Percentiles rank a stretch among this genome's conserved stretches.
Evolutionary conservation across 2,113 vertebrate species (phyloP).

Genomic region (Aegypius monachus): DNA sequence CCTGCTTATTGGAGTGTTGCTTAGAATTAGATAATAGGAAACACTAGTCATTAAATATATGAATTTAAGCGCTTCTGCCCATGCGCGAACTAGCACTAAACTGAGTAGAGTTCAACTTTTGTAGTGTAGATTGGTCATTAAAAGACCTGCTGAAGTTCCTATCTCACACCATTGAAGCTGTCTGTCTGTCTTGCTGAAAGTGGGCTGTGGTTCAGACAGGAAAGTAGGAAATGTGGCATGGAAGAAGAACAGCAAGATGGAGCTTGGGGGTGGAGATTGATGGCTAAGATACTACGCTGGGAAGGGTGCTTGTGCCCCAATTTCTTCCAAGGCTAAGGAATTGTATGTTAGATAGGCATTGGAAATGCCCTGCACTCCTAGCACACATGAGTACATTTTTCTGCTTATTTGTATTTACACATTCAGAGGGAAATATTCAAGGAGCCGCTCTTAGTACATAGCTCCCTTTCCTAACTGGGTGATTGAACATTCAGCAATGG

Average conservation of each 20-base stretch:
- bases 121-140: not conserved
- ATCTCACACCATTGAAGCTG: not conserved
- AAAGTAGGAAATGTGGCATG: not conserved
- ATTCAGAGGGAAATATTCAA: not conserved
- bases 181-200: not conserved
- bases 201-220: not conserved
- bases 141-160: not conserved
- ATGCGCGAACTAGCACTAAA: not conserved
- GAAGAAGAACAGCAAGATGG: not conserved
- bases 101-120: not conserved
- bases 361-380: not conserved
- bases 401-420: not conserved
- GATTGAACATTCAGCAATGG: not conserved
- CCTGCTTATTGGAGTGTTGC: not conserved
- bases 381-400: not conserved
- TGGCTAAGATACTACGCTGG: not conserved
- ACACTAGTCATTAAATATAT: not conserved
- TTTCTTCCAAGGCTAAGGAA: not conserved
- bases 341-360: not conserved
- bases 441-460: not conserved
- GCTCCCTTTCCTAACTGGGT: not conserved
- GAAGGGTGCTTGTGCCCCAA: accelerated
- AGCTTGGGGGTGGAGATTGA: not conserved
- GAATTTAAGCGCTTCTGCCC: not conserved
- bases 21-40: not conserved